Evolutionary conservation across 35 echinoderm and acorn worm species (phyloP), one percentile per base, ranked within the genome.

Genomic region (Lytechinus pictus): DNA sequence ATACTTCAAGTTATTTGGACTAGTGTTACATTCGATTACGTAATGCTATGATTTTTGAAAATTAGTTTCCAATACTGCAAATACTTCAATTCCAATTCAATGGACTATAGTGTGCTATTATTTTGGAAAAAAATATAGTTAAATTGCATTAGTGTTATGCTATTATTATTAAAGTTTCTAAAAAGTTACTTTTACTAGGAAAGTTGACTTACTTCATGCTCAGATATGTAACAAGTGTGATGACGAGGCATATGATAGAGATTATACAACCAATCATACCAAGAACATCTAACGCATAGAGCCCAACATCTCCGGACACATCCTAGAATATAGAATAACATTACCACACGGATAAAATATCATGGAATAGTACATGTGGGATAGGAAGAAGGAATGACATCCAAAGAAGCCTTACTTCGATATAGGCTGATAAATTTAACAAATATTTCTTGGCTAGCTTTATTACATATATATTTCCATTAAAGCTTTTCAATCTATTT

Each of bases 181-280:
- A 16, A 19, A 5, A n/a, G 9, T 9, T 58, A 10, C 9, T 2
- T 11, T 58, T 0, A 79, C 1, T 79, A 79, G 27, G 24, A 92
- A 92, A 52, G 93, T 61, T 53, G 8, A 95, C 95, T 91, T 91
- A 95, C 95, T 91, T 95, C 86, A 91, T 91, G 3, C 53, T 54
- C 16, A 91, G 11, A 57, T 92, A 96, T 12, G 95, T 86, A 14
- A 96, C 21, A 13, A 96, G 27, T 54, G 95, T 96, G 56, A 96
- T 96, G 3, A 96, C 27, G 1, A 96, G 91, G 14, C 54, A 56
- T 92, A 79, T 86, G 52, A 96, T 94, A 7, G 95, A 96, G 86
- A 96, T 91, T 5, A 96, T 57, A 86, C 89, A 94, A 12, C 95
- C 95, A n/a, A 96, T 96, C 88, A 94, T 86, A 87, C 90, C 92